These are phyloP conservation scores for Macrosiphum euphorbiae DNA, from an alignment of 2,888 invertebrate genomes.

Conservation along the genomic window DNA sequence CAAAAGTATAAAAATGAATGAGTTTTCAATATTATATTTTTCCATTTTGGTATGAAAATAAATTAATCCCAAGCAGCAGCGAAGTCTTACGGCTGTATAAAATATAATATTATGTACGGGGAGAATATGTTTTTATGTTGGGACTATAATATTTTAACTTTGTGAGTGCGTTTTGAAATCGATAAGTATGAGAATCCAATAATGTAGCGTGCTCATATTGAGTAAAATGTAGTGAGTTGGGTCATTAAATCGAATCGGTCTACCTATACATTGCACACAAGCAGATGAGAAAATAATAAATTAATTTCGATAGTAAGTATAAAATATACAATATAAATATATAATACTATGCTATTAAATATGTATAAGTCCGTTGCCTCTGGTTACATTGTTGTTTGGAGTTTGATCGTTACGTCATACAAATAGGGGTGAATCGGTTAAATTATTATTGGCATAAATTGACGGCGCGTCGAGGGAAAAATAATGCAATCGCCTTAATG, in stretches of 20 bases:
- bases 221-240: background rate
- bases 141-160: background rate
- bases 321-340: background rate
- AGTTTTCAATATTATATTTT: background rate
- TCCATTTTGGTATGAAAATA: background rate
- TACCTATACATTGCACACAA: background rate
- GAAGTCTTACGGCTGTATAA: background rate
- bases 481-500: constrained; percentile 14
- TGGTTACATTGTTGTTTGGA: constrained; percentile 25
- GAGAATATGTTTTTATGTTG: background rate
- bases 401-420: constrained; percentile 45
- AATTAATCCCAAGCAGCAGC: background rate
- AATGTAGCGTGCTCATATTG: background rate
- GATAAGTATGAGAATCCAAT: background rate
- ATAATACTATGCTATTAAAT: background rate
- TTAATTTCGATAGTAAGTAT: background rate
- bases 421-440: constrained; percentile 7
- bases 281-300: constrained; percentile 7
- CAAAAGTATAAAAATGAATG: background rate
- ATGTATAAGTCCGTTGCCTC: background rate
- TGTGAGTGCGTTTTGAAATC: background rate
- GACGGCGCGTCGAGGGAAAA: background rate
- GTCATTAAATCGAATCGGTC: background rate
- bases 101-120: background rate
- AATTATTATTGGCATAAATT: background rate